Base-by-base conservation (phyloP, 2,797 vertebrate genomes). In the Typhlichthys eigenmanni region DNA sequence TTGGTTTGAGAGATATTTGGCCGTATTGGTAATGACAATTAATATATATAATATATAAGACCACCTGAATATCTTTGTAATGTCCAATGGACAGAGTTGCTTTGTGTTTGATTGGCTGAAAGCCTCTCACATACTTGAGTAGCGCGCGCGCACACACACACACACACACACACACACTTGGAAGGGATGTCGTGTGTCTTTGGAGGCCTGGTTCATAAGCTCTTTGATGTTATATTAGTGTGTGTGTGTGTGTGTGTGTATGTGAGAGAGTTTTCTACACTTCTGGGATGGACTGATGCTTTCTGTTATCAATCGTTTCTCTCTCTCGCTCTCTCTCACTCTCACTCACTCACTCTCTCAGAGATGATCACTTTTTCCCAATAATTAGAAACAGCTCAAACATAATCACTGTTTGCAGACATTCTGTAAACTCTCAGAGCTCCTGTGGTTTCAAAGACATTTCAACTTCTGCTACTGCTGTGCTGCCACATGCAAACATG, bases 161-260 rank as follows among this genome's bases (percentile, higher is more conserved):
- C 47, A 54, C 14, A 14, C 29, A 19, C 62, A 64, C 46, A 43
- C 49, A 53, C 56, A 56, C 47, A 54, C 14, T 11, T 9, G 29
- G 48, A 60, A 71, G 13, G 38, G 59, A 60, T 58, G 57, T 55
- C 49, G 32, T 43, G 43, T 43, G 48, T 56, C 50, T 53, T 60
- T 45, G 51, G 50, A 62, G 64, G 54, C 66, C 47, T 68, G 62
- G 38, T 71, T 64, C 16, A 48, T 51, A 6, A 72, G 58, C 0
- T 11, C 67, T 80, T 71, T 74, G 55, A 78, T 80, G 64, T 51
- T 52, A n/a, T 32, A 29, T 54, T 11, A 0, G 19, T 2, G 19
- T 2, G 19, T 19, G 19, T 19, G 19, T 49, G 13, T 49, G 49
- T 17, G 68, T 51, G 60, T 9, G 32, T 52, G 5, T 55, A 2